Conservation (phyloP, 2,113 vertebrate genomes). For the Elachura formosa region DNA sequence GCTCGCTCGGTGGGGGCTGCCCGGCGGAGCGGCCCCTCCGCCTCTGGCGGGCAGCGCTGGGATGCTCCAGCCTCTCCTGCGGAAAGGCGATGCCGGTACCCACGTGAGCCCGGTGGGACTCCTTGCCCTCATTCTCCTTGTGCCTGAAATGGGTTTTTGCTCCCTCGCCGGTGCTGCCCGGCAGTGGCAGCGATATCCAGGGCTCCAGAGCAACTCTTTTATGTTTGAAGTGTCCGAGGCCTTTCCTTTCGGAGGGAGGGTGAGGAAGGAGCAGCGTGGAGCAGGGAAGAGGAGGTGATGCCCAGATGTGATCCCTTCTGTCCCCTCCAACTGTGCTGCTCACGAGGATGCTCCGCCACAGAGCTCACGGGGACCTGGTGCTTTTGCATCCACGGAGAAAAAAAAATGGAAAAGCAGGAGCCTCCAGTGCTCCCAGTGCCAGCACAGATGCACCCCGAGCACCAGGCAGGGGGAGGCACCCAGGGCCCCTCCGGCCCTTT, state of each 20-base stretch:
- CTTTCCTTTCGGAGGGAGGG: neutral
- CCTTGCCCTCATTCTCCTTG: constrained; percentile 62
- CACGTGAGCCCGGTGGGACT: constrained; percentile 65
- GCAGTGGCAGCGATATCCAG: neutral
- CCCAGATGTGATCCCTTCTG: neutral
- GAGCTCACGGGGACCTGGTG: neutral
- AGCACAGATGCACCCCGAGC: rapidly evolving
- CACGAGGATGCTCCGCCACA: neutral
- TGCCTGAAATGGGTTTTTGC: constrained; percentile 14
- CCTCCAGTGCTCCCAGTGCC: neutral
- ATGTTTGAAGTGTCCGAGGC: rapidly evolving
- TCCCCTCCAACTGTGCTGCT: neutral
- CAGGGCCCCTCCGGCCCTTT: rapidly evolving
- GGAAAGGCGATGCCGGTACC: constrained; percentile 15
- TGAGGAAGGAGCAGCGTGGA: neutral
- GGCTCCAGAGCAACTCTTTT: neutral
- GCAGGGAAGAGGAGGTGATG: neutral
- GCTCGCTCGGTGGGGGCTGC: neutral
- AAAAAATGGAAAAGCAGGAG: neutral
- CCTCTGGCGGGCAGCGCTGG: neutral
- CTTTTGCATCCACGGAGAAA: neutral
- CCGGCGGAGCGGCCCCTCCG: neutral
- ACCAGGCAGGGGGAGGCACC: rapidly evolving
- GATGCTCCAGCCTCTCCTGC: neutral
- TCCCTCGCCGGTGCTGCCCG: neutral